Percentiles rank a stretch among this genome's conserved stretches.
Evolutionary conservation across 2,888 invertebrate species (phyloP).

Genomic region (Agonopterix subpropinquella): DNA sequence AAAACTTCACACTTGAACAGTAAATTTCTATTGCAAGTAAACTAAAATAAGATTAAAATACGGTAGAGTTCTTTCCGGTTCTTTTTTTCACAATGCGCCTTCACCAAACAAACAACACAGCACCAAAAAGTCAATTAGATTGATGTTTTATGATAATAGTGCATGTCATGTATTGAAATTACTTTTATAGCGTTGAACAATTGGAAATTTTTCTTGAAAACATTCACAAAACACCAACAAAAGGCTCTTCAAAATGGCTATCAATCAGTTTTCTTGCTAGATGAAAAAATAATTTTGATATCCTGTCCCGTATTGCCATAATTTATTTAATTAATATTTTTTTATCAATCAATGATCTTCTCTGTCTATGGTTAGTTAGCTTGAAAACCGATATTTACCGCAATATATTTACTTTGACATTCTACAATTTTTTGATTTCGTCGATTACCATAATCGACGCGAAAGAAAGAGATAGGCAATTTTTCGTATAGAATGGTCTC

Average conservation of each 20-base stretch:
- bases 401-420: neutral
- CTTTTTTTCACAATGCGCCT: conserved; percentile 54
- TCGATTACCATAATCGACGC: too few species aligned
- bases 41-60: conserved; percentile 44
- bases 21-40: conserved; percentile 25
- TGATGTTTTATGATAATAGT: conserved; percentile 22
- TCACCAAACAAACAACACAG: conserved; percentile 55
- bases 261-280: conserved; percentile 67
- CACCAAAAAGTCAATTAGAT: conserved; percentile 26
- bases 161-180: conserved; percentile 23
- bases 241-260: conserved; percentile 76
- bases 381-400: conserved; percentile 6
- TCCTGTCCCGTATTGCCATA: conserved; percentile 70
- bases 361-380: conserved; percentile 39
- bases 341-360: conserved; percentile 13
- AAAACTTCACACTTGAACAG: conserved; percentile 25
- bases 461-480: too few species aligned
- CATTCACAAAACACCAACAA: conserved; percentile 77
- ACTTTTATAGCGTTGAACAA: conserved; percentile 42
- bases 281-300: conserved; percentile 64
- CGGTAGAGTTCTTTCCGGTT: conserved; percentile 61
- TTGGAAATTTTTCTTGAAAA: conserved; percentile 63
- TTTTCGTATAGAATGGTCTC: too few species aligned
- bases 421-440: too few species aligned
- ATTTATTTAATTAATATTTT: conserved; percentile 38